A percentile compares a stretch with the other conserved stretches of the same genome.
Conservation (phyloP, 2,797 vertebrate species). For the Chromobotia macracanthus region DNA sequence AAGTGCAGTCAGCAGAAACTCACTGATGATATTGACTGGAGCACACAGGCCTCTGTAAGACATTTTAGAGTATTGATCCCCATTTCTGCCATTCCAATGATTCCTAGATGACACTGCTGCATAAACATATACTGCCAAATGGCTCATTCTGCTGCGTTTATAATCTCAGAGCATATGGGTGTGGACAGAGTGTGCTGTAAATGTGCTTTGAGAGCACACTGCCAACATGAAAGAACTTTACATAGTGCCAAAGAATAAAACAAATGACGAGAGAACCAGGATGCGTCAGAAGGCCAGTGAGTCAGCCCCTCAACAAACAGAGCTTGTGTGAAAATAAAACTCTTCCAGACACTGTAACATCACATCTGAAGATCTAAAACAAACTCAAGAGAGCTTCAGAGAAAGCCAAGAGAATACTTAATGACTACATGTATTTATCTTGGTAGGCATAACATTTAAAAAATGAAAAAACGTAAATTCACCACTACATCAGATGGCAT, state of each 20-base stretch:
- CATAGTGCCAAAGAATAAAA: conserved; percentile 4
- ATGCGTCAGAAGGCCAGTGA: background rate
- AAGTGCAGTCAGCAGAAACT: background rate
- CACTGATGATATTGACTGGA: conserved; percentile 12
- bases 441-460: too few relatives aligned
- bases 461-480: too few relatives aligned
- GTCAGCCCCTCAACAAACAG: background rate
- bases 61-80: conserved; percentile 18
- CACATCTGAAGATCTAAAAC: too few relatives aligned
- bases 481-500: background rate
- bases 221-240: background rate
- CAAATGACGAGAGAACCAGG: background rate
- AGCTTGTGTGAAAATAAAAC: too few relatives aligned
- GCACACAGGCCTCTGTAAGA: background rate
- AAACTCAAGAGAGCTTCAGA: too few relatives aligned
- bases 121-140: conserved; percentile 7
- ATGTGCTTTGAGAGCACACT: conserved; percentile 11
- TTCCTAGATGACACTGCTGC: background rate
- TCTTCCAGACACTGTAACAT: too few relatives aligned
- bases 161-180: conserved; percentile 1
- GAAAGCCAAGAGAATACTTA: too few relatives aligned
- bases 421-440: too few relatives aligned
- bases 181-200: conserved; percentile 7
- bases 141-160: conserved; percentile 6
- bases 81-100: background rate